Evolutionary conservation across 35 echinoderm and acorn worm species (phyloP).

Genomic region (Ophioderma brevispina): DNA sequence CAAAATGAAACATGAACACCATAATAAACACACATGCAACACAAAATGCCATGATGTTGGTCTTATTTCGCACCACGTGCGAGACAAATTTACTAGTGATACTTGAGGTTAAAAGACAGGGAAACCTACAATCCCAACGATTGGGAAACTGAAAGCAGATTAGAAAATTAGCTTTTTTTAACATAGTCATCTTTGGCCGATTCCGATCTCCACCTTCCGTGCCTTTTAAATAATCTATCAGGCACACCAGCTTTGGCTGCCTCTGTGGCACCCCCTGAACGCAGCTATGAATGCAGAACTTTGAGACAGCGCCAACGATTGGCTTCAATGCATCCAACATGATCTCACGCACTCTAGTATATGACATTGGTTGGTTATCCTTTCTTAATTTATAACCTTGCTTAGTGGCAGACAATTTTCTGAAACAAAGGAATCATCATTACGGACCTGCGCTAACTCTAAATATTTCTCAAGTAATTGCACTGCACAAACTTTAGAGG

Average conservation of each 20-base stretch:
- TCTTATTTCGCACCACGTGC: too few relatives aligned
- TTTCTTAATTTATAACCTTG: neutral
- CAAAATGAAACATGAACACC: too few relatives aligned
- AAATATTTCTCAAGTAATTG: neutral
- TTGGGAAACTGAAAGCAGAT: neutral
- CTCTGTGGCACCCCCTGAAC: slow-evolving; percentile 40
- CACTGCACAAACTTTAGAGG: neutral
- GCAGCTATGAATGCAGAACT: slow-evolving; percentile 36
- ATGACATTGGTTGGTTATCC: slow-evolving; percentile 22
- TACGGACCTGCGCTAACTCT: neutral
- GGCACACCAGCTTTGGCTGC: slow-evolving; percentile 38
- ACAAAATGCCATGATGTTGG: too few relatives aligned
- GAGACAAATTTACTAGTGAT: too few relatives aligned
- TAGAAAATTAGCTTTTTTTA: neutral
- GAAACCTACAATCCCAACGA: neutral
- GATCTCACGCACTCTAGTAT: slow-evolving; percentile 28
- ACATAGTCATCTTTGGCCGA: slow-evolving; percentile 33
- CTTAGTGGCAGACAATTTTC: neutral
- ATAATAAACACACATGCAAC: too few relatives aligned
- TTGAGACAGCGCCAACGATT: neutral
- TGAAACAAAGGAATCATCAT: neutral
- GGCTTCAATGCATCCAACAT: neutral
- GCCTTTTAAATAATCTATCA: slow-evolving; percentile 41
- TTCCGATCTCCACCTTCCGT: slow-evolving; percentile 43
- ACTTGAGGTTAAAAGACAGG: neutral